Evolutionary conservation across 1,140 invertebrate genomes (phyloP), one percentile per base, ranked within the genome.

Genomic region (Tetramorium parvispinum): DNA sequence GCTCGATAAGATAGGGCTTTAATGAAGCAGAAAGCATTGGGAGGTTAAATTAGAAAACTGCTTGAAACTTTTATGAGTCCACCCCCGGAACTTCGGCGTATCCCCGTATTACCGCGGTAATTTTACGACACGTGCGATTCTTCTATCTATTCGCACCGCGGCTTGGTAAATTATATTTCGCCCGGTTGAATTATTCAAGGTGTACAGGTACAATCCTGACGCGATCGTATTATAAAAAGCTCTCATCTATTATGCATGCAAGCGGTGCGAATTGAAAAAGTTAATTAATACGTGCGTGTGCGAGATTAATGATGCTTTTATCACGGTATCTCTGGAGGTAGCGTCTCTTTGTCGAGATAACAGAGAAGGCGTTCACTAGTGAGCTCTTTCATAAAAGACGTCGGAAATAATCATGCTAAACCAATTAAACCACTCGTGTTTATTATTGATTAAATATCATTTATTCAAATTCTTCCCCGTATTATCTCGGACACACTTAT

Each of bases 31-130:
- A 24, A 57, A 76, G 68, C 53, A 40, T 43, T 11, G 11, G 37
- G 78, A 75, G 65, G 75, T 87, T 85, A 85, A 87, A 90, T 90
- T 89, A 89, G 85, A 87, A 90, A 90, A 85, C 85, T 75, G 53
- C 85, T 87, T 57, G 88, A 85, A 89, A 90, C 77, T 87, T 89
- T 90, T 90, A 83, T 61, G 77, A 66, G 43, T 27, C 70, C 63
- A 27, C 27, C 51, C 13, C 32, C 21, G 16, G 11, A 82, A 86
- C 68, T 70, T 86, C 49, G 16, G 16, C 85, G 61, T 75, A 24
- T 68, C 73, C 73, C 68, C 57, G 24, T 78, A 78, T 83, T 89
- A 73, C 43, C 37, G 57, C 40, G 18, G 59, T 79, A 87, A 89
- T 90, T 89, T 89, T 55, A 24, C 66, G 40, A 49, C 51, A 46